Percentiles rank a stretch among this genome's conserved stretches.
phyloP scores from a whole-genome alignment of 2,888 invertebrate species.

The Crocallis elinguaria region DNA sequence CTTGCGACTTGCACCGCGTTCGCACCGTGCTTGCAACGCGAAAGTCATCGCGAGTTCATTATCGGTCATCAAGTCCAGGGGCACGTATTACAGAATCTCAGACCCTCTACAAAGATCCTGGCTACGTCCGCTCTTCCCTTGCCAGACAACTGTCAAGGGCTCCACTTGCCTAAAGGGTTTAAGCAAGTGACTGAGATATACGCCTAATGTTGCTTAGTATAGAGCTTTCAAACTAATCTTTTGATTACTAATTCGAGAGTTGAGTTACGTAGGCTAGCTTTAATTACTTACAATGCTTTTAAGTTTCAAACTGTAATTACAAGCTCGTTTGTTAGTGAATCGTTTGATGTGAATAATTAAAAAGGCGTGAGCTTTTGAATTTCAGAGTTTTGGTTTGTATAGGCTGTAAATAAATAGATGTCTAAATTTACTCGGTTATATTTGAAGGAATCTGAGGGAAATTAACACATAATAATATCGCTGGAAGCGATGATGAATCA shows the following conservation, averaged over 20 bases:
- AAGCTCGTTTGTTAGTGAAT: conserved; percentile 12
- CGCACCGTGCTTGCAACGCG: no score
- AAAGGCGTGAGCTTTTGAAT: conserved; percentile 30
- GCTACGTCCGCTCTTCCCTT: neutral
- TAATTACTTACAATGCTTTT: conserved; percentile 21
- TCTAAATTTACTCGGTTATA: no score
- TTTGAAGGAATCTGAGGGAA: neutral
- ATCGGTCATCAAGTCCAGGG: no score
- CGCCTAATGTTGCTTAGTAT: conserved; percentile 14
- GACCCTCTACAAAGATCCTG: neutral
- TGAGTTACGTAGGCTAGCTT: conserved; percentile 9
- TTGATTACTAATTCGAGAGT: conserved; percentile 13
- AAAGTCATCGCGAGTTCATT: no score
- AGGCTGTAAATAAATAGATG: neutral
- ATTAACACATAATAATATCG: no score
- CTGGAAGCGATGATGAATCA: no score
- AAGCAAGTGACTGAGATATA: neutral
- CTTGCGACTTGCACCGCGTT: no score
- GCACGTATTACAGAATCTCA: no score
- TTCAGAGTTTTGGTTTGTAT: neutral
- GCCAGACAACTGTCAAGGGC: neutral
- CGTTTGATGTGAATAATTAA: conserved; percentile 20
- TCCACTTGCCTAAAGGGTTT: neutral
- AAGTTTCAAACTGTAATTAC: conserved; percentile 18
- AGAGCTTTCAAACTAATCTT: conserved; percentile 22